A percentile compares a stretch with the other conserved stretches of the same genome.
phyloP scores from a whole-genome alignment of 2,888 invertebrate species.

The Onthophagus sagittarius region DNA sequence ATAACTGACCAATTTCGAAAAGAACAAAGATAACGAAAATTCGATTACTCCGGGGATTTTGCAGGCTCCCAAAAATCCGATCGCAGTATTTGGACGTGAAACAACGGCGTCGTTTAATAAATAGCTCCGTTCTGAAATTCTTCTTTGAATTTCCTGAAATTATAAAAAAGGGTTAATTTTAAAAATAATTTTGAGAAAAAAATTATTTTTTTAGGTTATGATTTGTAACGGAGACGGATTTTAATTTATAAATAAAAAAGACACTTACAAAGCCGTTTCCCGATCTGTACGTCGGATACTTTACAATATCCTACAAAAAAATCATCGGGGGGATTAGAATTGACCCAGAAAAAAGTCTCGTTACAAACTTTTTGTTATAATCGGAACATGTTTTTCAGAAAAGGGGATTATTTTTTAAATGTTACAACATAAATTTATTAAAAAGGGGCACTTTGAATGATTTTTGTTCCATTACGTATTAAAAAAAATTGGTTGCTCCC shows the following conservation, averaged over 20 bases:
- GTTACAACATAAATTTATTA: too few relatives aligned
- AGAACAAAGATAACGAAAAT: conserved; percentile 89
- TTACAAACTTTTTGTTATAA: too few relatives aligned
- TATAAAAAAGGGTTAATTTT: too few relatives aligned
- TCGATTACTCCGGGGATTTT: conserved; percentile 90
- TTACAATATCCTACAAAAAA: conserved; percentile 32
- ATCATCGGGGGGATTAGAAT: not conserved
- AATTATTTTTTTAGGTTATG: too few relatives aligned
- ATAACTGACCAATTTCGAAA: conserved; percentile 94
- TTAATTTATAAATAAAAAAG: too few relatives aligned
- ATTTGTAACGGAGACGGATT: conserved; percentile 4
- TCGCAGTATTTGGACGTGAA: conserved; percentile 53
- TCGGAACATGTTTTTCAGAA: too few relatives aligned
- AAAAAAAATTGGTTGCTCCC: too few relatives aligned
- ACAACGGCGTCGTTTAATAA: conserved; percentile 32
- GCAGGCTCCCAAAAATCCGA: conserved; percentile 74
- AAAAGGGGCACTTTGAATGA: too few relatives aligned
- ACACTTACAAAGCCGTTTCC: conserved; percentile 40
- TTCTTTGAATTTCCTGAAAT: conserved; percentile 42
- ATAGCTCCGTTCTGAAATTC: conserved; percentile 38
- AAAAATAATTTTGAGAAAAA: too few relatives aligned
- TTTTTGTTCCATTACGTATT: too few relatives aligned
- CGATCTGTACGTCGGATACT: conserved; percentile 31
- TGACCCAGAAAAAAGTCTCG: too few relatives aligned
- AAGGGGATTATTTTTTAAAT: too few relatives aligned